phyloP scores from a whole-genome alignment of 1,140 invertebrate species.

The Dendrolimus punctatus region DNA sequence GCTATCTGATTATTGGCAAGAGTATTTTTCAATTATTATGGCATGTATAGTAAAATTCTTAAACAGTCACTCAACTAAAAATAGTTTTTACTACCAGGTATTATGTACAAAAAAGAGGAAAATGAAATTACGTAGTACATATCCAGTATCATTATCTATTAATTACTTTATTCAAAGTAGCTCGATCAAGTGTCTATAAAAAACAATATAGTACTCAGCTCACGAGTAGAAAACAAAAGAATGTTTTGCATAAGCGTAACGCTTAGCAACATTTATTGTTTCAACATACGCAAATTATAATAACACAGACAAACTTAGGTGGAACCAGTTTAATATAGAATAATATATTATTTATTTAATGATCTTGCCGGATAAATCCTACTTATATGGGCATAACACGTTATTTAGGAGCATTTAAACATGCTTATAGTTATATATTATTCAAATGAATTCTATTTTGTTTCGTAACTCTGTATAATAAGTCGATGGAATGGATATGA shows the following conservation, averaged over 20 bases:
- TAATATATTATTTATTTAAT: conserved; percentile 10
- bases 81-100: too few species aligned
- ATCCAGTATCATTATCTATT: too few species aligned
- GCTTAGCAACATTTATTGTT: neutral
- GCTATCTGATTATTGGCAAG: too few species aligned
- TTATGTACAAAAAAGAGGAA: too few species aligned
- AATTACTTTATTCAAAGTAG: too few species aligned
- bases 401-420: conserved; percentile 18
- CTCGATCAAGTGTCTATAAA: neutral
- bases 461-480: conserved; percentile 22
- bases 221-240: neutral
- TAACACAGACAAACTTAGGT: conserved; percentile 7
- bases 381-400: conserved; percentile 17
- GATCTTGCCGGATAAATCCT: conserved; percentile 13
- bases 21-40: too few species aligned
- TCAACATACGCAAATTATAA: conserved; percentile 1
- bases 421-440: conserved; percentile 9
- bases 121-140: too few species aligned
- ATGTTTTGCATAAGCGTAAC: too few species aligned
- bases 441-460: conserved; percentile 15
- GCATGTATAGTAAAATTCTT: too few species aligned
- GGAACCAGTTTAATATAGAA: conserved; percentile 12
- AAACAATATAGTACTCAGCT: neutral
- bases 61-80: too few species aligned
- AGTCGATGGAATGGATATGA: conserved; percentile 53